Evolutionary conservation across 1,140 invertebrate genomes (phyloP).

Genomic region (Notospermus geniculatus): DNA sequence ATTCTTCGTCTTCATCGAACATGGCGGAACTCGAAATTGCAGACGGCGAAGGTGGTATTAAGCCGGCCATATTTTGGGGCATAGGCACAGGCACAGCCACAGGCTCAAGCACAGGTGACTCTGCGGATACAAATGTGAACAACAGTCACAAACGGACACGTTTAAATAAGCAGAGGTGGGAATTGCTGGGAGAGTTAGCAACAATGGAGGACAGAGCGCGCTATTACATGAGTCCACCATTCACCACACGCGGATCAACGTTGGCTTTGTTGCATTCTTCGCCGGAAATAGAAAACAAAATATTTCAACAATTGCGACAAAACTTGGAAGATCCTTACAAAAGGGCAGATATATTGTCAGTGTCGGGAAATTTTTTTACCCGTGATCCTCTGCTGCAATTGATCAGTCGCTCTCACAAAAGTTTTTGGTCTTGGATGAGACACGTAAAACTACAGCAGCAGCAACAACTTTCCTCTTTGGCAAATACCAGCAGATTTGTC

Average conservation of each 20-base stretch:
- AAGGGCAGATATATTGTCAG: conserved; percentile 5
- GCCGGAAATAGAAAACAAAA: conserved; percentile 7
- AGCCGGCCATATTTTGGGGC: too few species aligned
- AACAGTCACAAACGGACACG: neutral
- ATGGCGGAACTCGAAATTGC: neutral
- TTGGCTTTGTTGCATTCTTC: conserved; percentile 9
- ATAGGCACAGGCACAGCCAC: neutral
- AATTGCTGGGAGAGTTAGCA: neutral
- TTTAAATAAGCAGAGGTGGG: conserved; percentile 6
- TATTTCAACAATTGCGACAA: conserved; percentile 8
- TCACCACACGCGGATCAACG: conserved; percentile 8
- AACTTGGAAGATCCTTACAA: conserved; percentile 9
- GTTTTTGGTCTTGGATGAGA: conserved; percentile 6
- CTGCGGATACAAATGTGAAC: neutral
- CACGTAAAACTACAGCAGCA: neutral
- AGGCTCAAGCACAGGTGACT: neutral
- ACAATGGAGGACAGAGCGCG: conserved; percentile 1
- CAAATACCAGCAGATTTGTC: neutral
- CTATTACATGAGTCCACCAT: conserved; percentile 10
- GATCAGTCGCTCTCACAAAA: conserved; percentile 8
- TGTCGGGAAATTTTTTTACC: conserved; percentile 1
- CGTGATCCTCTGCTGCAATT: neutral
- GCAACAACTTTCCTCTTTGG: too few species aligned
- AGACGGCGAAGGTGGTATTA: neutral
- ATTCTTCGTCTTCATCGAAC: neutral